Base-by-base conservation (phyloP, 2,797 vertebrate species). In the Epinephelus coioides region DNA sequence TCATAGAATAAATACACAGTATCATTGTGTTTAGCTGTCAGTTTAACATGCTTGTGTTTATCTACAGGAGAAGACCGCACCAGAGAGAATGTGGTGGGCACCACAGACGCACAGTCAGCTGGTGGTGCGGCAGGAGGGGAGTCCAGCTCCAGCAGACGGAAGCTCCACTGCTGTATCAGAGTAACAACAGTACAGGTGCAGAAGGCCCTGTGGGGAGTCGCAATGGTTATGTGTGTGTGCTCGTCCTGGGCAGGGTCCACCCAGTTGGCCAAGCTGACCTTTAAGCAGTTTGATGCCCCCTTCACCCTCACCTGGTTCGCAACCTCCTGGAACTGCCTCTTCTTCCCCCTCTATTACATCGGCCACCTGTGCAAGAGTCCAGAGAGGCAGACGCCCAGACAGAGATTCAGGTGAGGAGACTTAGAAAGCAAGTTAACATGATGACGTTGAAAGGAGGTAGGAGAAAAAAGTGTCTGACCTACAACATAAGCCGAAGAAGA, bases 221-320 rank as follows among this genome's bases (percentile, higher is more conserved):
- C 94, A 0, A 96, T 98, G 90, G 96, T 97, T 69, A 92, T 98
- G 87, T 97, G 97, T 25, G 96, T 99, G 89, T 99, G 97, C 84
- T 95, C 96, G 9, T 98, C 97, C 40, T 99, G 98, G 98, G 96
- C 97, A 0, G 97, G 97, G 69, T 96, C 97, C 91, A 99, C 97
- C 40, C 98, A 99, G 93, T 94, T 99, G 59, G 98, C 98, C 94
- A 98, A 97, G 94, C 87, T 97, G 89, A 97, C 97, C 90, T 97
- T 99, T 89, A 95, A 94, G 89, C 95, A 94, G 81, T 96, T 97
- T 0, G 96, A 99, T 14, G 96, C 97, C 21, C 98, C 98, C 27
- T 99, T 99, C 94, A 97, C 97, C 85, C 95, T 99, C 88, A 98
- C 98, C 0, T 99, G 98, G 98, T 99, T 99, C 78, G 97, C 97